phyloP scores from a whole-genome alignment of 1,140 invertebrate species.

The Bombus confusus region DNA sequence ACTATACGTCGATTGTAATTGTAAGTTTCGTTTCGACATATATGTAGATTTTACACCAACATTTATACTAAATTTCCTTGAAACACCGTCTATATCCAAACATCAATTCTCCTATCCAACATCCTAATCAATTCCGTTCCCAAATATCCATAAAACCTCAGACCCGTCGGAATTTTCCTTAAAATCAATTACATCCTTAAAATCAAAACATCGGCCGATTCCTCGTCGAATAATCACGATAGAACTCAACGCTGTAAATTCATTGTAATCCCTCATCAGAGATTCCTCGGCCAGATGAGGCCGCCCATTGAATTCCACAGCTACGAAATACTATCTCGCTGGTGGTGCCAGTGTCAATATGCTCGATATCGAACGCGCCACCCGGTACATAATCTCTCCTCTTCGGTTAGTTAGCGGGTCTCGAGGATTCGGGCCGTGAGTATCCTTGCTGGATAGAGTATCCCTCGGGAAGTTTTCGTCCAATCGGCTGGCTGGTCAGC shows the following conservation, averaged over 20 bases:
- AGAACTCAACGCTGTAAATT: slow-evolving; percentile 59
- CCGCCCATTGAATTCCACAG: slow-evolving; percentile 45
- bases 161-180: neutral
- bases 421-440: slow-evolving; percentile 73
- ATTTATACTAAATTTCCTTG: too few relatives aligned
- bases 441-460: slow-evolving; percentile 78
- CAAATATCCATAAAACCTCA: neutral
- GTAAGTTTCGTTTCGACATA: too few relatives aligned
- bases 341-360: neutral
- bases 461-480: slow-evolving; percentile 78
- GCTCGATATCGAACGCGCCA: slow-evolving; percentile 62
- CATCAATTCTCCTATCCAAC: too few relatives aligned
- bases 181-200: slow-evolving; percentile 57
- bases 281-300: slow-evolving; percentile 63
- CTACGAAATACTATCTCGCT: slow-evolving; percentile 13
- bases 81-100: too few relatives aligned
- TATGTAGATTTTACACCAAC: too few relatives aligned
- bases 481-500: slow-evolving; percentile 81
- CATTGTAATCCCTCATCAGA: slow-evolving; percentile 67
- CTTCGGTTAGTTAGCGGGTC: slow-evolving; percentile 80
- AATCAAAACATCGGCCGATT: slow-evolving; percentile 45
- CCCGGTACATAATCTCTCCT: slow-evolving; percentile 77
- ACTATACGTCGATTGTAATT: too few relatives aligned
- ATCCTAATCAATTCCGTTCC: too few relatives aligned
- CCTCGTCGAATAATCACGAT: slow-evolving; percentile 50